A percentile compares a stretch with the other conserved stretches of the same genome.
phyloP scores from a whole-genome alignment of 1,140 invertebrate genomes.

The Bradynema listronoti region DNA sequence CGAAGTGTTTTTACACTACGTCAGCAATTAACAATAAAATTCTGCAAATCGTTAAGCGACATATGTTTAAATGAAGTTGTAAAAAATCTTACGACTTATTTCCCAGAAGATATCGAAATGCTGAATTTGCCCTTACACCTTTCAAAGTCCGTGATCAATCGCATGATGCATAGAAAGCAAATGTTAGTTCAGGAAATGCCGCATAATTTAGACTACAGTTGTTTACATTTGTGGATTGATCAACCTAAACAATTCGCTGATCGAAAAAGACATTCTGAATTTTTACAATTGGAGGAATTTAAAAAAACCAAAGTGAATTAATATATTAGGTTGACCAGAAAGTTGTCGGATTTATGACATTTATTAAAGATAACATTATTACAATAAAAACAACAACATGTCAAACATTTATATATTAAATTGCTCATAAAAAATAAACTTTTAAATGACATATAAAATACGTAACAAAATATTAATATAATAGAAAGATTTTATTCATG shows the following conservation, averaged over 20 bases:
- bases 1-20: slow-evolving; percentile 9
- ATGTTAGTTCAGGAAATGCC: background rate
- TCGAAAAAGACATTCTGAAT: too few species aligned
- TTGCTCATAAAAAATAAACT: background rate
- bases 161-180: background rate
- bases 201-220: background rate
- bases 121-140: background rate
- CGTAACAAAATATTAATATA: background rate
- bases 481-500: background rate
- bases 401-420: too few species aligned
- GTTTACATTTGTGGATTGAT: too few species aligned
- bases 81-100: background rate
- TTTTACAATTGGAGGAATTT: too few species aligned
- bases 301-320: too few species aligned
- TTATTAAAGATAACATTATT: too few species aligned
- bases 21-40: background rate
- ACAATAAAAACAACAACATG: too few species aligned
- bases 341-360: too few species aligned
- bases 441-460: background rate
- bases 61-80: background rate
- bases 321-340: too few species aligned
- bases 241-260: too few species aligned
- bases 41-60: background rate
- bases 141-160: background rate
- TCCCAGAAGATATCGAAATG: background rate